phyloP scores from a whole-genome alignment of 2,888 invertebrate genomes.

The Acrocera orbiculus region DNA sequence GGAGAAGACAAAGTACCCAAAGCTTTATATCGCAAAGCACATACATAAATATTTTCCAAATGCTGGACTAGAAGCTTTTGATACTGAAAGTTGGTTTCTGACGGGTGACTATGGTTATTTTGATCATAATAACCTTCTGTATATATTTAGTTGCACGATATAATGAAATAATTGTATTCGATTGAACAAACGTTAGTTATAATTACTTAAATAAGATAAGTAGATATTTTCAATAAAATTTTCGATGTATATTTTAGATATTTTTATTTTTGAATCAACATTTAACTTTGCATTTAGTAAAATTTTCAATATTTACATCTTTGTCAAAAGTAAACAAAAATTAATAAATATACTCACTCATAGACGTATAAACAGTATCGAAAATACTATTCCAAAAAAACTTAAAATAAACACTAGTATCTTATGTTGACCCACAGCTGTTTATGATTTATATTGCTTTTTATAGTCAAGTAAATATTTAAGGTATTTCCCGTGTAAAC shows the following conservation, averaged over 20 bases:
- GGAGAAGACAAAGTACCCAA: slow-evolving; percentile 20
- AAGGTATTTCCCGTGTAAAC: too few species aligned
- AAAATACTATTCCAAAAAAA: too few species aligned
- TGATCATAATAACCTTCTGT: not conserved
- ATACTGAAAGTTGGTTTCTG: not conserved
- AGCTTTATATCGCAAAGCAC: slow-evolving; percentile 15
- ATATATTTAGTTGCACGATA: not conserved
- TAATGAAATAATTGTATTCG: not conserved
- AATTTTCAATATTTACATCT: too few species aligned
- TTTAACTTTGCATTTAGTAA: too few species aligned
- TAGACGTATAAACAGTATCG: too few species aligned
- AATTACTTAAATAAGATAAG: not conserved
- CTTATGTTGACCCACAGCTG: too few species aligned
- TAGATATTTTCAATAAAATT: not conserved
- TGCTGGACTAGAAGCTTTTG: slow-evolving; percentile 14
- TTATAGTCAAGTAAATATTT: too few species aligned
- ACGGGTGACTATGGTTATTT: slow-evolving; percentile 4
- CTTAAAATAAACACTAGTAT: too few species aligned
- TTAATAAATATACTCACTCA: not conserved
- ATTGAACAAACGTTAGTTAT: not conserved
- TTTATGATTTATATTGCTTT: too few species aligned
- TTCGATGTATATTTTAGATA: too few species aligned
- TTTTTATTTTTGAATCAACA: too few species aligned
- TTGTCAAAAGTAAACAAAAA: too few species aligned
- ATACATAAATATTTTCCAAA: slow-evolving; percentile 14